Percentiles rank a stretch among this genome's conserved stretches.
Evolutionary conservation across 2,888 invertebrate species (phyloP).

Genomic region (Lochmaea capreae): DNA sequence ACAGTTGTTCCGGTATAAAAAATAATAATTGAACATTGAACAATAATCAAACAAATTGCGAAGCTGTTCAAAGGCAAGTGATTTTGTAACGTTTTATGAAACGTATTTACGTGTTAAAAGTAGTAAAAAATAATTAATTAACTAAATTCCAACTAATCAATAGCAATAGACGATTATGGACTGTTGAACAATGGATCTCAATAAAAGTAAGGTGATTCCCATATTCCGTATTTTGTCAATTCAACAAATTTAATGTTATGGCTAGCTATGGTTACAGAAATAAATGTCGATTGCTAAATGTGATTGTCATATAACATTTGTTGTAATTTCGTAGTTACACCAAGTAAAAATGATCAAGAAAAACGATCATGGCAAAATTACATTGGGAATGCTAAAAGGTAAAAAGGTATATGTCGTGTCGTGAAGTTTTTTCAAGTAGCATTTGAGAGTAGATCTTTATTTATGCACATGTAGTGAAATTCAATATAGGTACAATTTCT

Average conservation of each 20-base stretch:
- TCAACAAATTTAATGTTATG: constrained; percentile 26
- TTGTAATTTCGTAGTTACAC: neutral
- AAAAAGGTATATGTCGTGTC: constrained; percentile 59
- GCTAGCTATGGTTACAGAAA: constrained; percentile 39
- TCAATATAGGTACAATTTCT: constrained; percentile 7
- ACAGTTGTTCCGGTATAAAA: constrained; percentile 12
- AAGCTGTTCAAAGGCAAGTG: constrained; percentile 33
- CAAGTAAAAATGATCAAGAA: constrained; percentile 53
- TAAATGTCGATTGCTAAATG: constrained; percentile 19
- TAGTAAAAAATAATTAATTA: constrained; percentile 20
- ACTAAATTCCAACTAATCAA: constrained; percentile 30
- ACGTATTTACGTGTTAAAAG: constrained; percentile 15
- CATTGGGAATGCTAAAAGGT: constrained; percentile 65
- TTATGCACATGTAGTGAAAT: constrained; percentile 31
- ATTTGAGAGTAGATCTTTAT: constrained; percentile 25
- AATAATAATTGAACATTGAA: constrained; percentile 5
- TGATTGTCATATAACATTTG: constrained; percentile 23
- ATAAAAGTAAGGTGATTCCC: constrained; percentile 43
- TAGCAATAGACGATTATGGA: constrained; percentile 41
- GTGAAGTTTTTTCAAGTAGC: constrained; percentile 37
- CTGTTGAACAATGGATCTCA: constrained; percentile 42
- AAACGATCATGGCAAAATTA: constrained; percentile 62
- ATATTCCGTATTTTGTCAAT: constrained; percentile 22
- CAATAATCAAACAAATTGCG: constrained; percentile 22
- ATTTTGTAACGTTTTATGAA: constrained; percentile 13